Conservation (phyloP, 1,140 invertebrate genomes). For the Hetaerina americana region DNA sequence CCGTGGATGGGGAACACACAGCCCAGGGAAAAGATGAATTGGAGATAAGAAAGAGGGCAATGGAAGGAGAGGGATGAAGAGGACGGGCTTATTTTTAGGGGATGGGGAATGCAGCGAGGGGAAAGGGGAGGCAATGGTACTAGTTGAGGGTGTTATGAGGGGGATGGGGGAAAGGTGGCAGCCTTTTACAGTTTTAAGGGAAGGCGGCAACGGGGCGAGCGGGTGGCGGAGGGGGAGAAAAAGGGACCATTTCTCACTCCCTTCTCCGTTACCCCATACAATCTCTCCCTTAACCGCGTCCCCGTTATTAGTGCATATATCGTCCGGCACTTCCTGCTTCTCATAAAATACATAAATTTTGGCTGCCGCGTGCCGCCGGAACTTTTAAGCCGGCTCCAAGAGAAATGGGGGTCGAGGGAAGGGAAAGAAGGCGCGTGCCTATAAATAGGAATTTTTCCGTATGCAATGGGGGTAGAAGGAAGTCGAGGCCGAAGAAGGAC, state of each 20-base stretch:
- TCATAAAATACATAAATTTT: conserved; percentile 1
- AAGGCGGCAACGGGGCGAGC: not conserved
- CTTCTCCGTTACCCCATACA: not conserved
- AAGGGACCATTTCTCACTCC: not conserved
- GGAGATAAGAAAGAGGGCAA: too few relatives aligned
- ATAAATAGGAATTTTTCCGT: not conserved
- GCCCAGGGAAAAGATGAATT: too few relatives aligned
- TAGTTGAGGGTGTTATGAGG: not conserved
- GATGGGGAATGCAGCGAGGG: too few relatives aligned
- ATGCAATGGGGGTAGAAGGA: not conserved
- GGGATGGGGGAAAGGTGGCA: not conserved
- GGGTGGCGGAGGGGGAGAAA: too few relatives aligned
- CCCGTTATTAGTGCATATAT: not conserved
- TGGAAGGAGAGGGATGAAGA: too few relatives aligned
- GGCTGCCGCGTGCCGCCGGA: not conserved
- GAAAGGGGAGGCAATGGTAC: too few relatives aligned
- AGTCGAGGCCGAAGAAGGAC: too few relatives aligned
- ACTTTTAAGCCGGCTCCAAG: too few relatives aligned
- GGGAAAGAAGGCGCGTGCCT: not conserved
- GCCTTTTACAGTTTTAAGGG: not conserved
- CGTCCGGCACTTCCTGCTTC: not conserved
- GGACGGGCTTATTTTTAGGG: too few relatives aligned
- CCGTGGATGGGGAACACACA: too few relatives aligned
- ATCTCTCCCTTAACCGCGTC: not conserved
- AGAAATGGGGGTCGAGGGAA: too few relatives aligned